Evolutionary conservation across 2,113 vertebrate species (phyloP), one percentile per base, ranked within the genome.

Genomic region (Vanacampus margaritifer): DNA sequence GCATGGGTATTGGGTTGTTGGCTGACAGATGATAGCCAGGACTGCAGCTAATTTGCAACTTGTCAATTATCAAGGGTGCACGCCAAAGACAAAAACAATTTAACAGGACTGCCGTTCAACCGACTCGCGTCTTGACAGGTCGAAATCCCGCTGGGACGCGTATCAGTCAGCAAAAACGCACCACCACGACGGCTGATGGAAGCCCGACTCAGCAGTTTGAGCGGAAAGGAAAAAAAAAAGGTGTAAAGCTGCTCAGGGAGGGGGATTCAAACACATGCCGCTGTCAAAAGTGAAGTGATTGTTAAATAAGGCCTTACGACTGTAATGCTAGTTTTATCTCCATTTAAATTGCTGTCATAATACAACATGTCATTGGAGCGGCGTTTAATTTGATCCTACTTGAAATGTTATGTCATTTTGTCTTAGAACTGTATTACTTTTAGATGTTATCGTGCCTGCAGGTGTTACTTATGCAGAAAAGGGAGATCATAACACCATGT

Each of bases 21-120:
- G 24, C 41, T 57, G 50, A 23, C 35, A 39, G 59, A 35, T 68
- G 65, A 58, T 26, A 9, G 10, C 51, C 23, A 5, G 56, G 39
- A 51, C 26, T 19, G 1, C 69, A 43, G 36, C 53, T 79, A 71
- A 72, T 71, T 68, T 72, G 56, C 17, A 26, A 37, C 28, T 71
- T 65, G 69, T 75, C 72, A 69, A 63, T 75, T 68, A 71, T 51
- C 28, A 48, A 57, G 26, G 64, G 26, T 64, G 54, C n/a, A 5
- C 19, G 23, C n/a, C 7, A 17, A 39, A 68, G 53, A 72, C 62
- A 57, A 63, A 65, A 57, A 59, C 66, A 58, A 72, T 79, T 67
- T 59, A 67, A 72, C 14, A 21, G 62, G 54, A 17, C 32, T 11
- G 23, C 54, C 48, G 64, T 64, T 69, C 56, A 48, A 48, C 69